These are phyloP conservation scores for Megaceryle torquata DNA, from an alignment of 2,113 vertebrate species.

Conservation along the genomic window DNA sequence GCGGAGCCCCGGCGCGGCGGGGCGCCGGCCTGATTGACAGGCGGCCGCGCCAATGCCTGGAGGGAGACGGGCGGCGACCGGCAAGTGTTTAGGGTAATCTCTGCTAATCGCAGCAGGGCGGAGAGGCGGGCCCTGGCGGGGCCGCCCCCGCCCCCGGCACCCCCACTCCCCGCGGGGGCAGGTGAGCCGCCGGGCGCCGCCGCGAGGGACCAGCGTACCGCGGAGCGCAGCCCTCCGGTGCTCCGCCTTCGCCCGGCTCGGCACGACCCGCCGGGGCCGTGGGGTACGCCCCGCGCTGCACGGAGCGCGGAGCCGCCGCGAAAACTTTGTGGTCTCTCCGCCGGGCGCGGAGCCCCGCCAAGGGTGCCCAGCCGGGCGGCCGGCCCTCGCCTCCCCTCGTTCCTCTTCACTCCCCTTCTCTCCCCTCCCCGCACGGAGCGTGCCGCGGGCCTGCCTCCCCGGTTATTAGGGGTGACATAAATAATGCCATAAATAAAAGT, in stretches of 20 bases:
- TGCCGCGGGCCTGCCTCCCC: background rate
- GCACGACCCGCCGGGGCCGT: background rate
- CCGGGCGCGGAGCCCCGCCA: background rate
- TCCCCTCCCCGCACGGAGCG: background rate
- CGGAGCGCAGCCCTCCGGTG: no score
- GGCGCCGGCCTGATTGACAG: conserved; percentile 83
- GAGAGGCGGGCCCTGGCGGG: conserved; percentile 64
- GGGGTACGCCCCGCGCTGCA: background rate
- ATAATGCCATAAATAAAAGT: conserved; percentile 75
- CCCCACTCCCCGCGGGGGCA: background rate
- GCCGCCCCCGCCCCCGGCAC: background rate
- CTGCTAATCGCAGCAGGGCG: conserved; percentile 73
- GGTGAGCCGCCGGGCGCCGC: background rate
- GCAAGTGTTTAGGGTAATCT: conserved; percentile 74
- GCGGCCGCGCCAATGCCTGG: conserved; percentile 89
- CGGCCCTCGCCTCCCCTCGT: no score
- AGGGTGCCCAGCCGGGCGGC: background rate
- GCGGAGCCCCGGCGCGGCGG: conserved; percentile 64
- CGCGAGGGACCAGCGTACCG: background rate
- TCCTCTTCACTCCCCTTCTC: background rate
- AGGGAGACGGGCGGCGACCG: conserved; percentile 77
- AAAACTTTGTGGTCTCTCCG: background rate
- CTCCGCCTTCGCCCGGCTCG: background rate
- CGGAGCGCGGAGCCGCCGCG: background rate
- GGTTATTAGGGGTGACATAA: conserved; percentile 57